A percentile compares a stretch with the other conserved stretches of the same genome.
Evolutionary conservation across 2,888 invertebrate species (phyloP).

Genomic region (Cephus pygmeus): DNA sequence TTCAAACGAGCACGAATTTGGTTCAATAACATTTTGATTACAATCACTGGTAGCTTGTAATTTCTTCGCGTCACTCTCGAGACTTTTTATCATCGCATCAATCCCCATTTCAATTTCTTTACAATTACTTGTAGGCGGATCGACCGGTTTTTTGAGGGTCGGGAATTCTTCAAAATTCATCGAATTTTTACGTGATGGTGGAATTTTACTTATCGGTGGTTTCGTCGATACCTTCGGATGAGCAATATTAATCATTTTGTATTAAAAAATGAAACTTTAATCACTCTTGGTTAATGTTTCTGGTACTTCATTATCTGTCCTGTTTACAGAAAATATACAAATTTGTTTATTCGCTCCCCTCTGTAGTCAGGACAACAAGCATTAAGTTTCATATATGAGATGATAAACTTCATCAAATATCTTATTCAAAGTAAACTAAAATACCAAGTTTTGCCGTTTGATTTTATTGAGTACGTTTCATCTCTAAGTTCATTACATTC

Average conservation of each 20-base stretch:
- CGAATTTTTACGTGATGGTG: neutral
- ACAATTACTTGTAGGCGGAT: neutral
- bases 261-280: neutral
- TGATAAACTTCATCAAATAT: neutral
- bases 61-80: conserved; percentile 14
- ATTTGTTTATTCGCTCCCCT: neutral
- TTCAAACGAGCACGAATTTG: conserved; percentile 47
- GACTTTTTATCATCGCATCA: conserved; percentile 11
- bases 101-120: neutral
- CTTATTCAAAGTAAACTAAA: neutral
- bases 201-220: conserved; percentile 34
- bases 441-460: neutral
- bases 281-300: neutral
- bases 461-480: neutral
- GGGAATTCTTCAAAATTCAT: conserved; percentile 18
- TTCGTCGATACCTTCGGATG: conserved; percentile 42
- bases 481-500: neutral
- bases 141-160: neutral
- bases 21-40: conserved; percentile 52
- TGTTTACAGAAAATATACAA: neutral
- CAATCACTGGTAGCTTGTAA: conserved; percentile 37
- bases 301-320: neutral
- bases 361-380: neutral
- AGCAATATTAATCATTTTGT: conserved; percentile 41
- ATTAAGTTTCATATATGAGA: neutral